Base-by-base conservation (phyloP, 2,797 vertebrate species). In the Psittacula derbiana region DNA sequence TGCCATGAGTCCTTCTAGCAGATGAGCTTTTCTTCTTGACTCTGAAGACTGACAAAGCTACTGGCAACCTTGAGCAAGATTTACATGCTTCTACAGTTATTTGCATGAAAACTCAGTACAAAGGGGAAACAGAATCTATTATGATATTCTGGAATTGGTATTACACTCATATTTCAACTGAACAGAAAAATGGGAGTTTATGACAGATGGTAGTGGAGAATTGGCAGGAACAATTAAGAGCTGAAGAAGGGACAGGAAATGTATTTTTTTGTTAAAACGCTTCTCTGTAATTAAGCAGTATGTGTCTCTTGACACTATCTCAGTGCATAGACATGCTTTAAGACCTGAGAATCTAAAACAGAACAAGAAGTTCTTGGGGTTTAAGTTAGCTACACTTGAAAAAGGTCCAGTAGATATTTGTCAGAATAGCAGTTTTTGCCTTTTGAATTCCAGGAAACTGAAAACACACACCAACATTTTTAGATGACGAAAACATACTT, bases 191-290 rank as follows among this genome's bases (percentile, higher is more conserved):
- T 72, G 58, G 62, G 87, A 84, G 66, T 73, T 96, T 86, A 70
- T 90, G 89, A 96, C 95, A 97, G 95, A 96, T 95, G 95, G 92
- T 70, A 86, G 80, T 8, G 4, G 41, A 86, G 91, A 96, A 96
- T 95, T 97, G 95, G 94, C 95, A 96, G 90, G 76, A 95, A 64
- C 70, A 93, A 95, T 92, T 90, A 93, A 91, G 62, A 92, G 50
- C 83, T 80, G 60, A 91, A 94, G 90, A 91, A 92, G 80, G 88
- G 47, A 92, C 2, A 21, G 72, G 79, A 91, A 90, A 92, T 65
- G 25, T 58, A 78, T 91, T 86, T 96, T 95, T 96, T 96, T 86
- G 65, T 91, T 94, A 86, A 93, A 91, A 95, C 1, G 8, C 62
- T 90, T 88, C 90, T 84, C 72, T 86, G 43, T 92, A 96, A 96